Base-by-base conservation (phyloP, 2,113 vertebrate genomes). In the Anguilla rostrata region DNA sequence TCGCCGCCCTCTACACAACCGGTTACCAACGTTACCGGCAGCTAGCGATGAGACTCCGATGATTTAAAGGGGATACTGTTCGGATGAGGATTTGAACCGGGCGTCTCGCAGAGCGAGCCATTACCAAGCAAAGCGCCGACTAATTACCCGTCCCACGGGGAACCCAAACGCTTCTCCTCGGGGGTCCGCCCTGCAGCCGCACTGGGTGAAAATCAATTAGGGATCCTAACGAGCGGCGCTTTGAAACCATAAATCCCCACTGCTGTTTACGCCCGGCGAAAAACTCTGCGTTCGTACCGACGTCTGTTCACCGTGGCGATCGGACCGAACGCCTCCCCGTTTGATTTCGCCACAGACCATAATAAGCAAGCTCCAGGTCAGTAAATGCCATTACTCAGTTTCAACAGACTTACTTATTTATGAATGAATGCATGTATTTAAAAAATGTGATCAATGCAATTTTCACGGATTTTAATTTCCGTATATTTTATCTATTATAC, bases 71-170 rank as follows among this genome's bases (percentile, higher is more conserved):
- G 71, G 71, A 75, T n/a, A 34, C 34, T 34, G 26, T 75, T 75
- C 34, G 34, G 39, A 81, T 86, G 78, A 81, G 57, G 83, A 56
- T 79, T 40, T 46, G 26, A 86, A 83, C 81, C 78, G 29, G 78
- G n/a, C 40, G 29, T 63, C 20, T 71, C 87, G 89, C 57, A 92
- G 86, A 90, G 92, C 92, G 87, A 94, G 91, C 92, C 94, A 93
- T 94, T 95, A 92, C 87, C 86, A 84, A 88, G 87, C 87, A 91
- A 92, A 94, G 92, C 86, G 94, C 90, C 88, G 93, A 91, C 87
- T 94, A 95, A 96, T 95, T 92, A 93, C 91, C 88, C 66, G 89
- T 94, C 94, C 88, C 92, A 91, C 80, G 91, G 89, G 90, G 66
- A 89, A 95, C 91, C 89, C 89, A 93, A 90, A 92, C 92, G 85